Conservation (phyloP, 2,888 invertebrate species). For the Sphaerophoria taeniata region DNA sequence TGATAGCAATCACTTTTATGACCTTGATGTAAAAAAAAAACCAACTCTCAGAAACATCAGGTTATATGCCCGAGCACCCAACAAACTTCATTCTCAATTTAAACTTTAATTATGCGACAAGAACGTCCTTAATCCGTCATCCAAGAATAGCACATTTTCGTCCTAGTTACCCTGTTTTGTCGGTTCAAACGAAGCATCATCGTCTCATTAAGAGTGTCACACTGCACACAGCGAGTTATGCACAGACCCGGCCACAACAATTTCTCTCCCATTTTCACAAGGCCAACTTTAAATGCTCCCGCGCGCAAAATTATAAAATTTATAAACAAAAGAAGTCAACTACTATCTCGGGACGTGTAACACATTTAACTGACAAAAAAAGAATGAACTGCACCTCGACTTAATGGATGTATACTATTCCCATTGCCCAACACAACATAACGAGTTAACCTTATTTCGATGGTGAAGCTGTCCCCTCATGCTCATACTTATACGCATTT, state of each 20-base stretch:
- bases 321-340: constrained; percentile 66
- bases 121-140: constrained; percentile 2
- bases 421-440: constrained; percentile 47
- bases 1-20: neutral
- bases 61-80: constrained; percentile 46
- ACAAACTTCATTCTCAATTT: constrained; percentile 23
- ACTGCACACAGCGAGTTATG: neutral
- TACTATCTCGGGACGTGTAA: constrained; percentile 69
- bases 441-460: constrained; percentile 70
- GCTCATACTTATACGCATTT: constrained; percentile 58
- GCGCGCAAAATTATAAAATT: constrained; percentile 49
- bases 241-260: constrained; percentile 18
- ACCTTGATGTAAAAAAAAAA: neutral
- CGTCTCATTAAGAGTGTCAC: constrained; percentile 18
- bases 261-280: constrained; percentile 9
- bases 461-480: constrained; percentile 24
- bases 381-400: neutral
- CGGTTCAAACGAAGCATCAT: constrained; percentile 20
- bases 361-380: constrained; percentile 30
- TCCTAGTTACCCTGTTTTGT: constrained; percentile 52
- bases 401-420: constrained; percentile 40
- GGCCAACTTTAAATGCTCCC: constrained; percentile 39
- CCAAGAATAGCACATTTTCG: constrained; percentile 40
- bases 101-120: constrained; percentile 19
- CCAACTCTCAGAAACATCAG: neutral